Evolutionary conservation across 1,140 invertebrate genomes (phyloP).

Genomic region (Cydia fagiglandana): DNA sequence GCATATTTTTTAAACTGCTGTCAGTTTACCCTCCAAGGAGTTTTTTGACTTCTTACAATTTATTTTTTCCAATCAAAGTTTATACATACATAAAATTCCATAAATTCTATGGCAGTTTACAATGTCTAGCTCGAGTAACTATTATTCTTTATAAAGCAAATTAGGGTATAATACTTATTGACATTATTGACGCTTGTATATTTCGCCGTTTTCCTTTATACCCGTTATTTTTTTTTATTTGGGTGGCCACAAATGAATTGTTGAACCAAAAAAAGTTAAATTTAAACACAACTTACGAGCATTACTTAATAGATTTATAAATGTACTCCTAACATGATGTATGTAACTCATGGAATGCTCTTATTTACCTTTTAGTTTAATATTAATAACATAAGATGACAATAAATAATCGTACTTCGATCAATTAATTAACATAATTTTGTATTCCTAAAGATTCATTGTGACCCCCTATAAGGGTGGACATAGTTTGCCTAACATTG

Average conservation of each 20-base stretch:
- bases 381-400: background rate
- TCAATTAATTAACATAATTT: constrained; percentile 2
- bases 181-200: background rate
- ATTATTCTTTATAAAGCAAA: constrained; percentile 13
- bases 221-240: constrained; percentile 2
- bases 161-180: background rate
- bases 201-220: constrained; percentile 3
- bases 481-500: constrained; percentile 27
- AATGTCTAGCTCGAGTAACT: background rate
- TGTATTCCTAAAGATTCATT: constrained; percentile 19
- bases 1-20: no score
- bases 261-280: background rate
- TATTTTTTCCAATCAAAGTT: background rate
- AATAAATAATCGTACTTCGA: background rate
- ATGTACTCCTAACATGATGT: background rate
- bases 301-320: background rate
- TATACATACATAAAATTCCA: constrained; percentile 2
- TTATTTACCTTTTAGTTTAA: background rate
- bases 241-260: constrained; percentile 21
- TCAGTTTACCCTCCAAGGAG: background rate
- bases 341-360: constrained; percentile 10
- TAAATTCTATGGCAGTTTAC: background rate
- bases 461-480: constrained; percentile 26
- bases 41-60: background rate
- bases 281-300: background rate